A percentile compares a stretch with the other conserved stretches of the same genome.
phyloP scores from a whole-genome alignment of 2,113 vertebrate genomes.

The Hirundichthys speculiger region DNA sequence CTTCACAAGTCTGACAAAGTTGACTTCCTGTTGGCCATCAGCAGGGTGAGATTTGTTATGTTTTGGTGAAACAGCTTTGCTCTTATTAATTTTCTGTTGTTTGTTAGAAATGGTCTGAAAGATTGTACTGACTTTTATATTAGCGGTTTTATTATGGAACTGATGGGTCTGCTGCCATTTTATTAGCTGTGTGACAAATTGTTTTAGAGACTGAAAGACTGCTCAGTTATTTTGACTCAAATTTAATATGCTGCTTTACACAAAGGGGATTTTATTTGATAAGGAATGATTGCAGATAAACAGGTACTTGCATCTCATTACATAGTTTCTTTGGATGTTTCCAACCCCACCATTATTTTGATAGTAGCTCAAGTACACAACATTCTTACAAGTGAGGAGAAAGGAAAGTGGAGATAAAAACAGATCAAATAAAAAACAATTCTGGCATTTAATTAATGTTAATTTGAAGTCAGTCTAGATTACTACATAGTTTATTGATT shows the following conservation, averaged over 20 bases:
- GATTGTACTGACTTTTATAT: not conserved
- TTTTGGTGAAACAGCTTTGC: not conserved
- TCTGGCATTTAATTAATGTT: slow-evolving; percentile 5
- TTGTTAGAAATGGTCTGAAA: slow-evolving; percentile 10
- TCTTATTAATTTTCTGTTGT: slow-evolving; percentile 2
- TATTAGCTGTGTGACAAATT: slow-evolving; percentile 21
- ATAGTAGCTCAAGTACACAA: slow-evolving; percentile 24
- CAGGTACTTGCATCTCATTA: slow-evolving; percentile 42
- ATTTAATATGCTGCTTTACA: slow-evolving; percentile 33
- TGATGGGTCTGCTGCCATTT: slow-evolving; percentile 34
- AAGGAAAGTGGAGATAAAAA: slow-evolving; percentile 10
- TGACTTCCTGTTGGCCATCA: slow-evolving; percentile 93
- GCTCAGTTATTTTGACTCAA: slow-evolving; percentile 21
- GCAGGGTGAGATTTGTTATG: slow-evolving; percentile 84
- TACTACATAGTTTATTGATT: slow-evolving; percentile 15
- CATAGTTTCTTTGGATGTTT: slow-evolving; percentile 22
- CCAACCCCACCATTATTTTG: slow-evolving; percentile 24
- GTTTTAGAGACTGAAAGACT: slow-evolving; percentile 33
- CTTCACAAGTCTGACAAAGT: slow-evolving; percentile 87
- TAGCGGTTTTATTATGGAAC: slow-evolving; percentile 22
- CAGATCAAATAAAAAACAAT: slow-evolving; percentile 10
- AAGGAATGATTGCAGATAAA: slow-evolving; percentile 26
- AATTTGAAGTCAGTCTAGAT: slow-evolving; percentile 38
- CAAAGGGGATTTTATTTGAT: slow-evolving; percentile 21
- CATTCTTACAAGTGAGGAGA: no score